Conservation (phyloP, 2,797 vertebrate genomes). For the Cirrhinus mrigala region DNA sequence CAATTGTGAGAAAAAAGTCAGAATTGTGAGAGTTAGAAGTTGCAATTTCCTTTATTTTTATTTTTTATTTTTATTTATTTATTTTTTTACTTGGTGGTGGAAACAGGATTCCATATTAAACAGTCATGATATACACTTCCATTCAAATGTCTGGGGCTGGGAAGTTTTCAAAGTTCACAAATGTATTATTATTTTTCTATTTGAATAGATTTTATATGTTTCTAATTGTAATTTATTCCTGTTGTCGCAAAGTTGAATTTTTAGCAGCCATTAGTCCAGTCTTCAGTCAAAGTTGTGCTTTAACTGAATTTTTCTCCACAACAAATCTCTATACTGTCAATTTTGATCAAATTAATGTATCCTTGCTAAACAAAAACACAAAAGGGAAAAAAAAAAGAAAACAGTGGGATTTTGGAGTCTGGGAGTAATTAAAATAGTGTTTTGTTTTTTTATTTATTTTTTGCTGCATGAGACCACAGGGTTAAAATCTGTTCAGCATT, state of each 20-base stretch:
- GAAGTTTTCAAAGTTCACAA: not conserved
- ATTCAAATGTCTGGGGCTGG: not conserved
- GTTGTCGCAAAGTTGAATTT: not conserved
- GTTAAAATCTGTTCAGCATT: slow-evolving; percentile 29
- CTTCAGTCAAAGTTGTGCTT: not conserved
- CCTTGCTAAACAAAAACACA: not conserved
- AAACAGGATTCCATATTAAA: not conserved
- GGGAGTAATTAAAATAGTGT: not conserved
- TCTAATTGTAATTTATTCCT: not conserved
- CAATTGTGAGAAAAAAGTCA: too few relatives aligned
- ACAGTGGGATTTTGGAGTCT: not conserved
- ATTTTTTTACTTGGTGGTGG: too few relatives aligned
- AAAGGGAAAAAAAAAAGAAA: not conserved
- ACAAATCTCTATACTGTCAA: too few relatives aligned
- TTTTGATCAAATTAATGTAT: not conserved
- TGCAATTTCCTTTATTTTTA: too few relatives aligned
- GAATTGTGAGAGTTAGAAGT: too few relatives aligned
- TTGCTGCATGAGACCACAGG: not conserved
- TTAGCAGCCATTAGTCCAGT: not conserved
- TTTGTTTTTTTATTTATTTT: not conserved
- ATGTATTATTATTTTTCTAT: not conserved
- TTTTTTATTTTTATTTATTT: too few relatives aligned
- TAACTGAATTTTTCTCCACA: too few relatives aligned
- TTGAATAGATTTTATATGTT: not conserved
- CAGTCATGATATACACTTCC: not conserved